A percentile compares a stretch with the other conserved stretches of the same genome.
Conservation (phyloP, 2,113 vertebrate species). For the Irena cyanogastra region DNA sequence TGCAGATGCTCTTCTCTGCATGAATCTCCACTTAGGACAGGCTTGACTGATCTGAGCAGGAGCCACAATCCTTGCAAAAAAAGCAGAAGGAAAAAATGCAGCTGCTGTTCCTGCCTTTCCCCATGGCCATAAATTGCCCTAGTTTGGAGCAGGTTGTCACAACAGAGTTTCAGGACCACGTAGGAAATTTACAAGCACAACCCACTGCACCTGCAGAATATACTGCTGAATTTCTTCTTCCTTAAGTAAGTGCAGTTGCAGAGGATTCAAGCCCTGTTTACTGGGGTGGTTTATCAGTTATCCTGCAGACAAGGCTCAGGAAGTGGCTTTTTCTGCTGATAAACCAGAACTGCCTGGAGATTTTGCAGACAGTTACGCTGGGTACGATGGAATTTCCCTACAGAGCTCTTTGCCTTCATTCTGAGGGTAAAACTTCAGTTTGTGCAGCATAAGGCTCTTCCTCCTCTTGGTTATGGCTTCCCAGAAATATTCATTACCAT, state of each 20-base stretch:
- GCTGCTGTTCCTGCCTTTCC: not conserved
- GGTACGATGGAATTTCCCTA: not conserved
- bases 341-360: not conserved
- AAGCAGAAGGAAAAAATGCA: no score
- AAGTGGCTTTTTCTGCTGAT: not conserved
- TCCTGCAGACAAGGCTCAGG: not conserved
- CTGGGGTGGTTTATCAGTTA: not conserved
- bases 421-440: not conserved
- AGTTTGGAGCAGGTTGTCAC: not conserved
- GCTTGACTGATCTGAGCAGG: not conserved
- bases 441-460: not conserved
- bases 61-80: not conserved
- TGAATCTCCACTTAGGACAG: rapidly evolving
- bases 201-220: not conserved
- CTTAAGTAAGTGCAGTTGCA: not conserved
- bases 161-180: no score
- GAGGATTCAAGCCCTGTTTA: not conserved
- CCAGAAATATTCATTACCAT: not conserved
- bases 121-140: rapidly evolving
- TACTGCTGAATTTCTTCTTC: not conserved
- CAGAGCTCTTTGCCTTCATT: not conserved
- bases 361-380: not conserved
- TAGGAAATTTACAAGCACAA: rapidly evolving
- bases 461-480: not conserved
- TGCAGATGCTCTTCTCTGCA: not conserved